Percentiles rank a stretch among this genome's conserved stretches.
Evolutionary conservation across 2,797 vertebrate species (phyloP).

Genomic region (Clamator glandarius): DNA sequence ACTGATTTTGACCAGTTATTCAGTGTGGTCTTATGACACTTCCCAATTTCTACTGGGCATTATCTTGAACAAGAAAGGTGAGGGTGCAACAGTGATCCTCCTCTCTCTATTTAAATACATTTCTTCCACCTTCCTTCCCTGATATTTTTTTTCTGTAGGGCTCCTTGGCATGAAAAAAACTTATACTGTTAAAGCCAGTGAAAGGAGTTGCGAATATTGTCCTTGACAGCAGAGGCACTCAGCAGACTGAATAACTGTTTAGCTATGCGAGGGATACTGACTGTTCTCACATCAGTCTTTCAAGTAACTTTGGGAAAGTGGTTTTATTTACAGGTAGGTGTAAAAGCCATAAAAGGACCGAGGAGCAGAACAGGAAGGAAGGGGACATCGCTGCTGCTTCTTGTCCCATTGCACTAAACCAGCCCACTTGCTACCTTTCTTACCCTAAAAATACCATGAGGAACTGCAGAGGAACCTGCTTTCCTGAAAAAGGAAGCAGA

Average conservation of each 20-base stretch:
- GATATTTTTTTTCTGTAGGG: not conserved
- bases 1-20: not conserved
- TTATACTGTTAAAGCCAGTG: slow-evolving; percentile 9
- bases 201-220: slow-evolving; percentile 33
- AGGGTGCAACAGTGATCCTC: not conserved
- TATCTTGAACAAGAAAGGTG: not conserved
- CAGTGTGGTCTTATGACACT: not conserved
- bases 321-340: slow-evolving; percentile 1
- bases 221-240: slow-evolving; percentile 46
- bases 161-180: slow-evolving; percentile 35
- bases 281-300: not conserved
- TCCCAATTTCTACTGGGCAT: not conserved
- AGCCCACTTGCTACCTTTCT: not conserved
- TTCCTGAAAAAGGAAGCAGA: not conserved
- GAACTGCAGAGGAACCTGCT: not conserved
- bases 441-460: not conserved
- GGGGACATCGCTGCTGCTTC: not conserved
- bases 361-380: not conserved
- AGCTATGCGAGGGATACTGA: slow-evolving; percentile 4
- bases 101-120: slow-evolving; percentile 16
- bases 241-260: slow-evolving; percentile 32
- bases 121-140: slow-evolving; percentile 7
- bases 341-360: not conserved
- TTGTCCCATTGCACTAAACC: not conserved
- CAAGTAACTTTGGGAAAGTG: slow-evolving; percentile 4